phyloP scores from a whole-genome alignment of 2,888 invertebrate species.

The Dioctria linearis region DNA sequence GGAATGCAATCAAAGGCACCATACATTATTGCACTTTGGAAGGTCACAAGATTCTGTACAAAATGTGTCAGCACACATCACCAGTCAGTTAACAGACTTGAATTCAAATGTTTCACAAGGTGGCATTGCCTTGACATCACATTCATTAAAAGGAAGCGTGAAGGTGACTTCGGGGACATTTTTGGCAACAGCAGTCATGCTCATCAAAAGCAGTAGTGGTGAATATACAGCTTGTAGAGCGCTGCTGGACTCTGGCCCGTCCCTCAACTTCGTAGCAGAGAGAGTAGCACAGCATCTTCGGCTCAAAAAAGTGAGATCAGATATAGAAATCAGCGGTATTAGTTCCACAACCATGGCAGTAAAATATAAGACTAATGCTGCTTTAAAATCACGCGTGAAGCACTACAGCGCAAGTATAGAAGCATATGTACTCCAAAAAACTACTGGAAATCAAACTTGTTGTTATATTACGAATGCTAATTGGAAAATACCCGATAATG shows the following conservation, averaged over 20 bases:
- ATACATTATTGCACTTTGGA: slow-evolving; percentile 12
- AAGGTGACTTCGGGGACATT: too few species aligned
- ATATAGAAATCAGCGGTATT: neutral
- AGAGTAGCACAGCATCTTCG: neutral
- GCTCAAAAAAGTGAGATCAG: neutral
- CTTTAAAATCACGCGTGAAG: neutral
- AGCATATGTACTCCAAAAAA: neutral
- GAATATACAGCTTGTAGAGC: too few species aligned
- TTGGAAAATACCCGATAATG: neutral
- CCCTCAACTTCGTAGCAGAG: neutral
- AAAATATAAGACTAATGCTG: neutral
- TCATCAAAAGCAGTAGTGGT: too few species aligned
- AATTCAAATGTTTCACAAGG: neutral
- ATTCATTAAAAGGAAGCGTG: too few species aligned
- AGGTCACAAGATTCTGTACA: neutral
- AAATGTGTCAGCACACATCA: neutral
- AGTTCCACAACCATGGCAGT: neutral
- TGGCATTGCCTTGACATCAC: too few species aligned
- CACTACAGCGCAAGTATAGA: neutral
- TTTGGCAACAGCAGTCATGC: too few species aligned
- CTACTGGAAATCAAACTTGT: neutral
- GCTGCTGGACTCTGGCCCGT: too few species aligned
- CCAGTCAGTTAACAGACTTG: neutral
- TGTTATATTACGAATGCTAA: neutral
- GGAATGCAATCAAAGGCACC: neutral